Evolutionary conservation across 1,140 invertebrate species (phyloP).

Genomic region (Lucilia sericata): DNA sequence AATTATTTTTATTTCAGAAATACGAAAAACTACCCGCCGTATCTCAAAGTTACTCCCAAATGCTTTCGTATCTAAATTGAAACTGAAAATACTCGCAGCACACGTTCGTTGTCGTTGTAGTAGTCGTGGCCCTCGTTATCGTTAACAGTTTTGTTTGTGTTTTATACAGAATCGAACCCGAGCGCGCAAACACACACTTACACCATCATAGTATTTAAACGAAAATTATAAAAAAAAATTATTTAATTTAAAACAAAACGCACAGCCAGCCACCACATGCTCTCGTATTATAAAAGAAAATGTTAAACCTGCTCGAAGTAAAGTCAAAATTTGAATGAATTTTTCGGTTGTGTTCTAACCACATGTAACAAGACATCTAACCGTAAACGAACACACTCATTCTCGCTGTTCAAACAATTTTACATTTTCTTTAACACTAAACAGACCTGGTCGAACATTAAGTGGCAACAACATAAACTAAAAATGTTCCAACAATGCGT

Average conservation of each 20-base stretch:
- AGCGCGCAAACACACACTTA: not conserved
- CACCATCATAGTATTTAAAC: not conserved
- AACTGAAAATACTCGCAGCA: slow-evolving; percentile 40
- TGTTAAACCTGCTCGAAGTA: no score
- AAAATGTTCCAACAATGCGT: no score
- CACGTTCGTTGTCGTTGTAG: slow-evolving; percentile 32
- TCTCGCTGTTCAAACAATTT: not conserved
- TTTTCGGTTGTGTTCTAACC: no score
- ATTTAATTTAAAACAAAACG: not conserved
- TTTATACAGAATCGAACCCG: not conserved
- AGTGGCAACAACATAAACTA: no score
- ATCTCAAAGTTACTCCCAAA: slow-evolving; percentile 35
- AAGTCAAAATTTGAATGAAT: no score
- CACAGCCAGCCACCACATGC: not conserved
- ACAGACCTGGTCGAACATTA: not conserved
- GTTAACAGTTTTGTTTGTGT: not conserved
- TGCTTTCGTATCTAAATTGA: slow-evolving; percentile 43
- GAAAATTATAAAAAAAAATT: not conserved
- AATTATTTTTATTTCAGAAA: no score
- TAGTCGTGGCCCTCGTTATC: slow-evolving; percentile 27
- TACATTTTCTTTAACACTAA: slow-evolving; percentile 1
- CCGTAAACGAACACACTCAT: no score
- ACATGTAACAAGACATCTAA: no score
- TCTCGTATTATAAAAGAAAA: not conserved
- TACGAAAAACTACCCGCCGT: not conserved